Percentiles rank a stretch among this genome's conserved stretches.
phyloP scores from a whole-genome alignment of 1,140 invertebrate species.

The Ylistrum balloti region DNA sequence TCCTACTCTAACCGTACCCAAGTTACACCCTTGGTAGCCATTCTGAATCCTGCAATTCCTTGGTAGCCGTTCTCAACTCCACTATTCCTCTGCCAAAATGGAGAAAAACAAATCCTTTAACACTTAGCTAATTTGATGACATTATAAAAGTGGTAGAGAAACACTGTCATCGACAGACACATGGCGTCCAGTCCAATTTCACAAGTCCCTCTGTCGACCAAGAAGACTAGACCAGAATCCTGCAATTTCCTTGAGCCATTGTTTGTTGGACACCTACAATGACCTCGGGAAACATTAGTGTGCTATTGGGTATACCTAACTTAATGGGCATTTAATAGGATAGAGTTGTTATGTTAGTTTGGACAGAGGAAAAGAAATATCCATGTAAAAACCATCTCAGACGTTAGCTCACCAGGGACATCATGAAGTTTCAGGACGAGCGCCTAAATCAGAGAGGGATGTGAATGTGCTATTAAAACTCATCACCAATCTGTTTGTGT shows the following conservation, averaged over 20 bases:
- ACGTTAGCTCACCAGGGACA: background rate
- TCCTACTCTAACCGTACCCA: too few relatives aligned
- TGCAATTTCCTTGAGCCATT: constrained; percentile 6
- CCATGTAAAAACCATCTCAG: constrained; percentile 18
- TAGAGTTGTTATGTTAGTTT: background rate
- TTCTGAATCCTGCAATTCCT: background rate
- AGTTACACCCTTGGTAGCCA: background rate
- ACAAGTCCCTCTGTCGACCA: background rate
- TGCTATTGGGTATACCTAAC: background rate
- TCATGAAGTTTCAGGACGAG: background rate
- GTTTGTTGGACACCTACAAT: background rate
- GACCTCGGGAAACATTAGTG: constrained; percentile 37
- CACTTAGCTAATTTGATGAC: constrained; percentile 3
- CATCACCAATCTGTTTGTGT: constrained; percentile 22
- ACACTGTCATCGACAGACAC: background rate
- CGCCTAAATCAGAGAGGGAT: constrained; percentile 14
- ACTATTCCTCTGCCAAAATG: background rate
- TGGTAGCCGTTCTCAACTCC: background rate
- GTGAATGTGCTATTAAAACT: background rate
- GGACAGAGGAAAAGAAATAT: background rate
- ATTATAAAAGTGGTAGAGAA: background rate
- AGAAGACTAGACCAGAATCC: background rate
- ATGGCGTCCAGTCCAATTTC: constrained; percentile 32
- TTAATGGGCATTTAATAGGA: constrained; percentile 35
- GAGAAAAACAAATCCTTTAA: constrained; percentile 40